Evolutionary conservation across 2,797 vertebrate genomes (phyloP).

Genomic region (Cyprinella venusta): DNA sequence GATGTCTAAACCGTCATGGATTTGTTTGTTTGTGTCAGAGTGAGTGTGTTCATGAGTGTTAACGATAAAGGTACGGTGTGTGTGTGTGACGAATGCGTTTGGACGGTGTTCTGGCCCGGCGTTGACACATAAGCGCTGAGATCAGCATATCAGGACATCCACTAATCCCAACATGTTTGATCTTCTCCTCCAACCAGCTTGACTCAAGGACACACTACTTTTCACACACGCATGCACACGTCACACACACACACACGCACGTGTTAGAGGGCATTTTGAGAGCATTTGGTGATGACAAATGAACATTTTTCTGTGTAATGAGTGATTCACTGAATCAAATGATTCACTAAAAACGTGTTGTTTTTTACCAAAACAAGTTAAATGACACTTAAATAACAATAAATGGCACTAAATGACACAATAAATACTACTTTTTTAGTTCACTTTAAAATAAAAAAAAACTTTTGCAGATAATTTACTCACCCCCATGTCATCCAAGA

Average conservation of each 20-base stretch:
- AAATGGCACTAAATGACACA: no score
- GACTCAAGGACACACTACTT: background rate
- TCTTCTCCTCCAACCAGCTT: constrained; percentile 26
- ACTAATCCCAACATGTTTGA: constrained; percentile 35
- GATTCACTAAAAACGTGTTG: background rate
- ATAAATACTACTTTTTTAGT: no score
- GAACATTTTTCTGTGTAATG: background rate
- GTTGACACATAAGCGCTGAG: constrained; percentile 5
- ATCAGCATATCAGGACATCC: constrained; percentile 26
- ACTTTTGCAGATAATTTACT: no score
- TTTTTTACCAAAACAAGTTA: background rate
- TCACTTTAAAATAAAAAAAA: no score
- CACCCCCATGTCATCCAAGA: no score
- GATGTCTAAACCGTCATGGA: background rate
- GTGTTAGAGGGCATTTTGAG: background rate
- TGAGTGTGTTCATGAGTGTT: background rate
- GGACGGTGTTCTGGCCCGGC: background rate
- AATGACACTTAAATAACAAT: background rate
- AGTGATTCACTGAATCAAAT: background rate
- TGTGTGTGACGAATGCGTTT: constrained; percentile 26
- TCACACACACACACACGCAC: background rate
- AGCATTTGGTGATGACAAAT: background rate
- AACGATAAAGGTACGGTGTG: background rate
- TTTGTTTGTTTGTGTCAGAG: background rate
- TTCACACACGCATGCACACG: background rate